A percentile compares a stretch with the other conserved stretches of the same genome.
Evolutionary conservation across 2,113 vertebrate genomes (phyloP).

Genomic region (Dunckerocampus dactyliophorus): DNA sequence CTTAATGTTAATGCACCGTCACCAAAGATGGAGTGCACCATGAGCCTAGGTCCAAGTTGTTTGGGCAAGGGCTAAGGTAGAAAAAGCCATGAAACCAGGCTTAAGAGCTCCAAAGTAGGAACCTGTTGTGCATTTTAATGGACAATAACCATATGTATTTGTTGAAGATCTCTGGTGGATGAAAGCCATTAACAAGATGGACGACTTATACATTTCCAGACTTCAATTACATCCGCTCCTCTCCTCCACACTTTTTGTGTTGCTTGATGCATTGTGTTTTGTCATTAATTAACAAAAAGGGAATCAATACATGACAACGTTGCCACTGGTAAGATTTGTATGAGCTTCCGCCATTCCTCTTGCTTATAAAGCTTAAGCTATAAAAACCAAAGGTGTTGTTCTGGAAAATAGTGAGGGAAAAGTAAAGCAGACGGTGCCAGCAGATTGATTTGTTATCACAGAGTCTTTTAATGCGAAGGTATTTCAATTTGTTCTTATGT

Average conservation of each 20-base stretch:
- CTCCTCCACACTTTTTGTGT: not conserved
- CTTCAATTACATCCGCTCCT: constrained; percentile 21
- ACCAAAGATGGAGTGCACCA: too few relatives aligned
- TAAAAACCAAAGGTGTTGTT: too few relatives aligned
- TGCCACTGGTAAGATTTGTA: too few relatives aligned
- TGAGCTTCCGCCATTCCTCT: too few relatives aligned
- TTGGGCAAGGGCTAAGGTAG: too few relatives aligned
- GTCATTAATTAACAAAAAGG: constrained; percentile 8
- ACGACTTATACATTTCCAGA: not conserved
- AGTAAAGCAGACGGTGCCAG: not conserved
- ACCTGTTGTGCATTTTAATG: too few relatives aligned
- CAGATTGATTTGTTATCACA: constrained; percentile 41
- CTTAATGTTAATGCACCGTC: not conserved
- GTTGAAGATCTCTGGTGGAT: not conserved
- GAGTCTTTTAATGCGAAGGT: constrained; percentile 42
- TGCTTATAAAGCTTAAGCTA: too few relatives aligned
- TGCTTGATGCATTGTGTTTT: constrained; percentile 6
- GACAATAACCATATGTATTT: not conserved
- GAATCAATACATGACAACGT: too few relatives aligned
- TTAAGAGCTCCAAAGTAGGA: too few relatives aligned
- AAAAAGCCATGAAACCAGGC: too few relatives aligned
- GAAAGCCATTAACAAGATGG: constrained; percentile 10
- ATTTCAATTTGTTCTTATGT: constrained; percentile 47
- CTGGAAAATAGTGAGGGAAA: not conserved
- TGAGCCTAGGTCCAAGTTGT: too few relatives aligned